phyloP scores from a whole-genome alignment of 2,113 vertebrate genomes.

The Chamaetylas fuelleborni region DNA sequence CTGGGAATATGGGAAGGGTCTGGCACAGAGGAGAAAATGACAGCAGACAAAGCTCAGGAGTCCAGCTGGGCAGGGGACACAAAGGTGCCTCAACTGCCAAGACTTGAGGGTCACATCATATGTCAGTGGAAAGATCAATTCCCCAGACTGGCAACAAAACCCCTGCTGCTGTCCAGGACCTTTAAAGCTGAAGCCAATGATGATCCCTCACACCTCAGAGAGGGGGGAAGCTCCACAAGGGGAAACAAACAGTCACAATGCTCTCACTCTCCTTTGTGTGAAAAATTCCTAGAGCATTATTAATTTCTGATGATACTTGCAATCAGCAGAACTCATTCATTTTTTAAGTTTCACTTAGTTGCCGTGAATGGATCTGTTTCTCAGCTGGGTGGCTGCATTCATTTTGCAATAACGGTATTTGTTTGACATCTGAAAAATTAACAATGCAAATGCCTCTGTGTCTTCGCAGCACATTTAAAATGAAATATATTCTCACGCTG shows the following conservation, averaged over 20 bases:
- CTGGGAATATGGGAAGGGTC: background rate
- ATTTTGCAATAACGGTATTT: constrained; percentile 64
- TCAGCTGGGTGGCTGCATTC: constrained; percentile 63
- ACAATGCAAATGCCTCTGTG: constrained; percentile 61
- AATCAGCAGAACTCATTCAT: constrained; percentile 51
- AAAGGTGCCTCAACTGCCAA: background rate
- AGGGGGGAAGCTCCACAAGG: background rate
- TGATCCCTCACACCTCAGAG: background rate
- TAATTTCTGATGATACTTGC: constrained; percentile 40
- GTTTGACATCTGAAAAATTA: constrained; percentile 67
- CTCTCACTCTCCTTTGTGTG: background rate
- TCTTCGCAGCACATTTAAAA: background rate
- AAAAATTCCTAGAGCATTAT: constrained; percentile 26
- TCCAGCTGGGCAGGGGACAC: background rate
- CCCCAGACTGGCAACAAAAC: background rate
- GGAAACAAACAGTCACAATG: background rate
- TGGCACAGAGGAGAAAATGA: background rate
- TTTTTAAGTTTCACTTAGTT: constrained; percentile 48
- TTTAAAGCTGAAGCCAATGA: background rate
- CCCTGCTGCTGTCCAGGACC: background rate
- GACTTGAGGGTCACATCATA: background rate
- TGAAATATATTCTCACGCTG: constrained; percentile 27
- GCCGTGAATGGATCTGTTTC: constrained; percentile 52
- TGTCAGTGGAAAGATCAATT: background rate
- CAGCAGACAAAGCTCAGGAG: background rate